Evolutionary conservation across 1,140 invertebrate genomes (phyloP).

Genomic region (Drosophila bocki): DNA sequence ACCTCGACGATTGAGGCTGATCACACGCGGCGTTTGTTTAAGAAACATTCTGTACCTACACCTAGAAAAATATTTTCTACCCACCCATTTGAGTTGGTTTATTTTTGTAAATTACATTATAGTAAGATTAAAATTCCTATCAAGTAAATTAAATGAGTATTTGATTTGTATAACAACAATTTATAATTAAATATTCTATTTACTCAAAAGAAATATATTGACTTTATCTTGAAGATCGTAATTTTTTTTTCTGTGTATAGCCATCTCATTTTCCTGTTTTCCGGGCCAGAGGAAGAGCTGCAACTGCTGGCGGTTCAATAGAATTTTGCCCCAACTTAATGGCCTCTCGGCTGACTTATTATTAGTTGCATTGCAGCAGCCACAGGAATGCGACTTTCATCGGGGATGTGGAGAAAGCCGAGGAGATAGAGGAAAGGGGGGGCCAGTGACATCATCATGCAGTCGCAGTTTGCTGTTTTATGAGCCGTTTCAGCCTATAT

Average conservation of each 20-base stretch:
- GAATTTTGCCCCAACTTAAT: slow-evolving; percentile 42
- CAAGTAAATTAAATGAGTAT: not conserved
- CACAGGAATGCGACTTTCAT: slow-evolving; percentile 24
- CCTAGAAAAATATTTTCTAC: not conserved
- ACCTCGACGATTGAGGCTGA: slow-evolving; percentile 63
- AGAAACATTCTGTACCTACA: slow-evolving; percentile 35
- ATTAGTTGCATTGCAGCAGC: slow-evolving; percentile 41
- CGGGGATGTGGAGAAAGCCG: slow-evolving; percentile 6
- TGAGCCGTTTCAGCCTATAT: slow-evolving; percentile 37
- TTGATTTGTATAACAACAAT: not conserved
- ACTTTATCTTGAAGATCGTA: too few species aligned
- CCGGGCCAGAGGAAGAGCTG: not conserved
- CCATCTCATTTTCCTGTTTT: slow-evolving; percentile 9
- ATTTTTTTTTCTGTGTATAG: slow-evolving; percentile 1
- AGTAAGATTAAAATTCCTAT: not conserved
- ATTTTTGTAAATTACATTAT: not conserved
- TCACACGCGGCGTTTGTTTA: slow-evolving; percentile 70
- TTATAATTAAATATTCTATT: too few species aligned
- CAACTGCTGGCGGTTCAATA: slow-evolving; percentile 42
- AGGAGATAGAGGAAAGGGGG: not conserved
- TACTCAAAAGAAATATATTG: too few species aligned
- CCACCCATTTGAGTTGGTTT: too few species aligned
- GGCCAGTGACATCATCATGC: slow-evolving; percentile 33
- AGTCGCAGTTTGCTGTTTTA: slow-evolving; percentile 53
- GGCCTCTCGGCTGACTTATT: slow-evolving; percentile 30